Evolutionary conservation across 2,888 invertebrate species (phyloP), one percentile per base, ranked within the genome.

Genomic region (Euzophera pinguis): DNA sequence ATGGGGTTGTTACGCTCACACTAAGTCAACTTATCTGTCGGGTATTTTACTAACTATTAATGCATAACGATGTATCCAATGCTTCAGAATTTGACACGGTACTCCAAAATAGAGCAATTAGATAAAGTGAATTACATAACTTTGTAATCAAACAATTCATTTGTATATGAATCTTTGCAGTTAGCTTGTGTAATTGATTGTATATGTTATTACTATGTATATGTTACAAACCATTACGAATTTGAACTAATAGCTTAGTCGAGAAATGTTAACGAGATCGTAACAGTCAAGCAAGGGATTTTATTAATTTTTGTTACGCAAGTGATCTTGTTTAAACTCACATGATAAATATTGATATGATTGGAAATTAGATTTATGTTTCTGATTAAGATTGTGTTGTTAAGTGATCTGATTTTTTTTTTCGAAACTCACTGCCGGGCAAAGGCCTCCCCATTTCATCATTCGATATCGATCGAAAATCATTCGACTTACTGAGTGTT

Each of bases 71-170:
- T 22, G 22, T 5, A 5, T 22, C 3, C 22, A 5, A 22, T 22
- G 2, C 7, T 7, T 32, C 32, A 32, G 7, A 9, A 9, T 6
- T 10, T 10, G 2, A 16, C 22, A 50, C 41, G 45, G 63, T 55
- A 43, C 60, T 55, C 60, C 42, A 58, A 53, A 55, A 51, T 50
- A 51, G 55, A 50, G 54, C 57, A 57, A 55, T 55, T 59, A 57
- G 53, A 59, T 58, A 57, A 63, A 64, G 56, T 58, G 64, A 64
- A 64, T 64, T 63, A 50, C 59, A 51, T 56, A 64, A 66, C 54
- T 50, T 37, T 53, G 60, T 58, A 64, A 63, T 64, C 61, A 64
- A 62, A 66, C 63, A 66, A 63, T 58, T 59, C 59, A 62, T 65
- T 62, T 59, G 61, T 62, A 59, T 56, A 53, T 39, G 51, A 52